Conservation (phyloP, 2,797 vertebrate genomes). For the Sternotherus odoratus region DNA sequence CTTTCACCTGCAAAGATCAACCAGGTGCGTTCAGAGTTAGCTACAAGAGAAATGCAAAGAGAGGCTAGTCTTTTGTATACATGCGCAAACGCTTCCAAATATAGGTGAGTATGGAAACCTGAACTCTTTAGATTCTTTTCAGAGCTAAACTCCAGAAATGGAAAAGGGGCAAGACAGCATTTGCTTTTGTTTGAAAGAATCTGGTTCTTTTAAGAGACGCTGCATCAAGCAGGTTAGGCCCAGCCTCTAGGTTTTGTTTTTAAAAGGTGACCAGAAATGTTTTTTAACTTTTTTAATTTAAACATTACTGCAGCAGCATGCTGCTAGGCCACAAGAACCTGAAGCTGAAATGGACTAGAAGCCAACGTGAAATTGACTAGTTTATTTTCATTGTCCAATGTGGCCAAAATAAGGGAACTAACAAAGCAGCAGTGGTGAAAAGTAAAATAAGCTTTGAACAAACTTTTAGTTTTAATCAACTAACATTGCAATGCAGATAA, state of each 20-base stretch:
- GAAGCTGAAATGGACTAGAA: neutral
- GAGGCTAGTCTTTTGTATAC: neutral
- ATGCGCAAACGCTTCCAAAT: neutral
- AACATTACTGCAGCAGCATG: neutral
- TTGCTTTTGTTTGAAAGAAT: neutral
- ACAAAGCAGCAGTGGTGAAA: neutral
- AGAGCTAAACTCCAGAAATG: neutral
- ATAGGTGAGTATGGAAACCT: neutral
- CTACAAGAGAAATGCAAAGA: neutral
- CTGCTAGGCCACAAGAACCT: neutral
- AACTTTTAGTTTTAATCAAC: neutral
- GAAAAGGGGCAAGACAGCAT: neutral
- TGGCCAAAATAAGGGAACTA: neutral
- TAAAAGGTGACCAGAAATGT: neutral
- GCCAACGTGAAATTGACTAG: neutral
- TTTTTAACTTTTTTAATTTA: neutral
- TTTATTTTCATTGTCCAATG: neutral
- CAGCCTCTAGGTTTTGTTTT: neutral
- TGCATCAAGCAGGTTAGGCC: neutral
- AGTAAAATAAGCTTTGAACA: neutral
- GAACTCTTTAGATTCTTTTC: neutral
- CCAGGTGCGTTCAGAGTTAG: neutral
- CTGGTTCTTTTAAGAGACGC: neutral
- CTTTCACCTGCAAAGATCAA: slow-evolving; percentile 88
- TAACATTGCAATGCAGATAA: neutral